A percentile compares a stretch with the other conserved stretches of the same genome.
Conservation (phyloP, 2,113 vertebrate species). For the Ophiodon elongatus region DNA sequence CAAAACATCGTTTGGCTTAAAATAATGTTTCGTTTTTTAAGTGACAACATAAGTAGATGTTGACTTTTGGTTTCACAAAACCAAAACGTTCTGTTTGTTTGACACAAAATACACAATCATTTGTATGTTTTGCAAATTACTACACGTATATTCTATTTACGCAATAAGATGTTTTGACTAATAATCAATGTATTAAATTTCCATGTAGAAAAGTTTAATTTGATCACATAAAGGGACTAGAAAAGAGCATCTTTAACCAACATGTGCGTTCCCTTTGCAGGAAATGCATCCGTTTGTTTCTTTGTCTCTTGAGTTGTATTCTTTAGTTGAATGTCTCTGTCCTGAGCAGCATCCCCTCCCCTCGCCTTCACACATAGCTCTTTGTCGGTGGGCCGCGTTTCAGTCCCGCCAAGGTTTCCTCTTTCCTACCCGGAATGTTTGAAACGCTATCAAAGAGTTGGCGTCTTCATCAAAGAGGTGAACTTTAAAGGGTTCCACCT, state of each 20-base stretch:
- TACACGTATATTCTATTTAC: not conserved
- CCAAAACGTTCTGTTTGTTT: too few species aligned
- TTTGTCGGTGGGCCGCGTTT: constrained; percentile 57
- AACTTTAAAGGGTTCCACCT: constrained; percentile 78
- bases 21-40: too few species aligned
- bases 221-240: not conserved
- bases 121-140: not conserved
- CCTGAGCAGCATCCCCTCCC: not conserved
- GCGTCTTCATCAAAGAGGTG: constrained; percentile 75
- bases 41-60: too few species aligned
- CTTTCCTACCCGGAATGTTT: constrained; percentile 65
- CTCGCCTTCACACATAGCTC: constrained; percentile 57
- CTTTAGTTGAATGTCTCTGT: constrained; percentile 38
- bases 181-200: not conserved
- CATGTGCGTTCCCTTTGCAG: not conserved
- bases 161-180: not conserved
- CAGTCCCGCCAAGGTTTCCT: constrained; percentile 68
- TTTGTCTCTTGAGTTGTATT: not conserved
- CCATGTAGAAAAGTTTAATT: not conserved
- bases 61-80: too few species aligned
- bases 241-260: not conserved
- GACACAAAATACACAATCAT: not conserved
- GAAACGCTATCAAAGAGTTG: constrained; percentile 76
- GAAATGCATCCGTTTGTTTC: not conserved
- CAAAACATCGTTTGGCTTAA: too few species aligned